Percentiles rank a stretch among this genome's conserved stretches.
Evolutionary conservation across 2,888 invertebrate species (phyloP).

Genomic region (Drosophila gaucha): DNA sequence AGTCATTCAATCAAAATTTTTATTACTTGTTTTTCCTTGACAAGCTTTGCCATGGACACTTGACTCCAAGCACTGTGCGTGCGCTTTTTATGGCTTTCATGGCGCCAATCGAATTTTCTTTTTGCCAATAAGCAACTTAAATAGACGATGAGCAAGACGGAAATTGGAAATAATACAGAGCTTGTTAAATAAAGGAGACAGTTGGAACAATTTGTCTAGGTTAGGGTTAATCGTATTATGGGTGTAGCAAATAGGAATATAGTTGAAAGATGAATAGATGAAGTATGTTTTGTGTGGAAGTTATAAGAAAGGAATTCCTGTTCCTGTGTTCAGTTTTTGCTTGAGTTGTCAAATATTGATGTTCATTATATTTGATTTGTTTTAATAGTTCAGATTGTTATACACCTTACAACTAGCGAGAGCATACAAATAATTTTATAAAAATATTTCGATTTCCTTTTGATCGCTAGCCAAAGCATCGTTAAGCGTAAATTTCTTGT

Average conservation of each 20-base stretch:
- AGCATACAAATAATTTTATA: constrained; percentile 36
- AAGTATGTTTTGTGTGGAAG: constrained; percentile 4
- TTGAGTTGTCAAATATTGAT: constrained; percentile 28
- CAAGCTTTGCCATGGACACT: constrained; percentile 30
- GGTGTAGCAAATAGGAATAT: constrained; percentile 1
- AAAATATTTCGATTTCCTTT: constrained; percentile 50
- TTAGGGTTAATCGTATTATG: constrained; percentile 23
- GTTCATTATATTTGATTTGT: constrained; percentile 1
- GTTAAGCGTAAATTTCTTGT: constrained; percentile 58
- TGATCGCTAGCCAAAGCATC: constrained; percentile 40
- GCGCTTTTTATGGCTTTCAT: constrained; percentile 67
- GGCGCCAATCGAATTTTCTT: constrained; percentile 63
- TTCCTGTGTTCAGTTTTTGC: constrained; percentile 12
- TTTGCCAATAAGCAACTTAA: constrained; percentile 34
- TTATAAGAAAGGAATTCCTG: constrained; percentile 18
- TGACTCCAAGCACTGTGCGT: constrained; percentile 37
- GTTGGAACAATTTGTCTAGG: constrained; percentile 19
- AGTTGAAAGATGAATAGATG: constrained; percentile 5
- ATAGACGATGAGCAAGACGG: constrained; percentile 34
- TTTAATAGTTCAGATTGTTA: constrained; percentile 32
- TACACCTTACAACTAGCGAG: constrained; percentile 34
- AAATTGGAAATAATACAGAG: constrained; percentile 26
- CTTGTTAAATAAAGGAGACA: neutral
- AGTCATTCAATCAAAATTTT: neutral
- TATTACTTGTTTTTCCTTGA: constrained; percentile 33